Conservation (phyloP, 2,113 vertebrate genomes). For the Brachyhypopomus occidentalis region DNA sequence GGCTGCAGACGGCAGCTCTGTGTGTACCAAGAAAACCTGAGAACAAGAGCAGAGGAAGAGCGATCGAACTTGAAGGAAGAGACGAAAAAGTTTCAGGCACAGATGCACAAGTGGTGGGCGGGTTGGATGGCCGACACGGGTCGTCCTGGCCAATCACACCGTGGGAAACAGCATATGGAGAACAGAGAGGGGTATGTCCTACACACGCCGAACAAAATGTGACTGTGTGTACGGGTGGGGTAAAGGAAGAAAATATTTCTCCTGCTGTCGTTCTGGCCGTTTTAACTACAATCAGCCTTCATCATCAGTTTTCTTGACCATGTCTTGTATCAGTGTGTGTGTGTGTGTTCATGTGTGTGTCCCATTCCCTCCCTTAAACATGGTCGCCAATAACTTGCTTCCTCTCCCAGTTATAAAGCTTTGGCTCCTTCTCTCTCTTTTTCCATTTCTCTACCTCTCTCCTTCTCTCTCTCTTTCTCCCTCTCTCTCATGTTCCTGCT, state of each 20-base stretch:
- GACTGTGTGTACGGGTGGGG: slow-evolving; percentile 18
- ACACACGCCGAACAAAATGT: slow-evolving; percentile 38
- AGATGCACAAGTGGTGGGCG: neutral
- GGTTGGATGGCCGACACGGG: slow-evolving; percentile 9
- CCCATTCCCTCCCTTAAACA: neutral
- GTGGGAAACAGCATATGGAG: slow-evolving; percentile 38
- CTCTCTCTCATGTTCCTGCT: slow-evolving; percentile 58
- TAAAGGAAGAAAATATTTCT: neutral
- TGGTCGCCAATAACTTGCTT: neutral
- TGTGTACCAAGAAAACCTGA: neutral
- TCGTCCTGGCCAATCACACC: slow-evolving; percentile 26
- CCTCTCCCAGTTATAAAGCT: neutral
- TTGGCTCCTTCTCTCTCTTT: slow-evolving; percentile 58
- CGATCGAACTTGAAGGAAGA: neutral
- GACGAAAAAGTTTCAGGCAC: neutral
- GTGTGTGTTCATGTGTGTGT: slow-evolving; percentile 20
- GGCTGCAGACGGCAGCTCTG: neutral
- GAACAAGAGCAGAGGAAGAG: slow-evolving; percentile 8
- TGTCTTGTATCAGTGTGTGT: slow-evolving; percentile 2
- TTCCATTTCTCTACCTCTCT: slow-evolving; percentile 63
- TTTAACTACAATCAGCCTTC: neutral
- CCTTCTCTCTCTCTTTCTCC: slow-evolving; percentile 50
- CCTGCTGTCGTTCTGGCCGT: neutral
- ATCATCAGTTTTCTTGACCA: neutral
- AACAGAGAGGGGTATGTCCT: slow-evolving; percentile 51